A percentile compares a stretch with the other conserved stretches of the same genome.
Evolutionary conservation across 2,113 vertebrate species (phyloP).

Genomic region (Gobio gobio): DNA sequence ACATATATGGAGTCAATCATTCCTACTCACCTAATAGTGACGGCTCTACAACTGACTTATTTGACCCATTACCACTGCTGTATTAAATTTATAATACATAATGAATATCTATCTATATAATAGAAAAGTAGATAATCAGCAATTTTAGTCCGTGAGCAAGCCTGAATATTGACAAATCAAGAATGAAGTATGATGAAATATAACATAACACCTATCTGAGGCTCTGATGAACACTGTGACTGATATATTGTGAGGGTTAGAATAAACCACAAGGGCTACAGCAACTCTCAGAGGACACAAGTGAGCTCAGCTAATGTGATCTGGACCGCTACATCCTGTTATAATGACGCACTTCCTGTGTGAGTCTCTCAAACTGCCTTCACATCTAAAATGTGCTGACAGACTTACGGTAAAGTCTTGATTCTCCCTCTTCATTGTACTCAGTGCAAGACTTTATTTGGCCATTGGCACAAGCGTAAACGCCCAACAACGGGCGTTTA

Average conservation of each 20-base stretch:
- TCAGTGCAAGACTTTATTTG: conserved; percentile 25
- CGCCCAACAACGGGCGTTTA: background rate
- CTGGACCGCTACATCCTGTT: conserved; percentile 18
- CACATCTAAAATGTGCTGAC: background rate
- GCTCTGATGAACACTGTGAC: background rate
- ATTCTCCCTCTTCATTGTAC: background rate
- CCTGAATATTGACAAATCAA: background rate
- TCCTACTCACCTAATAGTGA: background rate
- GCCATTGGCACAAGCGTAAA: background rate
- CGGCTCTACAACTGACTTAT: background rate
- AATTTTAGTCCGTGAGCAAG: background rate
- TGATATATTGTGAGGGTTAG: background rate
- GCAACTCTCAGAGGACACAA: background rate
- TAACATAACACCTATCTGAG: background rate
- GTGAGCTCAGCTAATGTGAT: background rate
- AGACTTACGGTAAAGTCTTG: conserved; percentile 12
- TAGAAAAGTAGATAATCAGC: background rate
- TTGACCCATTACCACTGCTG: background rate
- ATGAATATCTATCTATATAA: background rate
- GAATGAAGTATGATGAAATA: background rate
- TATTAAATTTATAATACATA: background rate
- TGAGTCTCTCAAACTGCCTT: background rate
- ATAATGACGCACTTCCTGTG: conserved; percentile 33
- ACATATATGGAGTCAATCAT: background rate
- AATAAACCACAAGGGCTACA: conserved; percentile 3